phyloP scores from a whole-genome alignment of 2,113 vertebrate species.

The Dendropsophus ebraccatus region DNA sequence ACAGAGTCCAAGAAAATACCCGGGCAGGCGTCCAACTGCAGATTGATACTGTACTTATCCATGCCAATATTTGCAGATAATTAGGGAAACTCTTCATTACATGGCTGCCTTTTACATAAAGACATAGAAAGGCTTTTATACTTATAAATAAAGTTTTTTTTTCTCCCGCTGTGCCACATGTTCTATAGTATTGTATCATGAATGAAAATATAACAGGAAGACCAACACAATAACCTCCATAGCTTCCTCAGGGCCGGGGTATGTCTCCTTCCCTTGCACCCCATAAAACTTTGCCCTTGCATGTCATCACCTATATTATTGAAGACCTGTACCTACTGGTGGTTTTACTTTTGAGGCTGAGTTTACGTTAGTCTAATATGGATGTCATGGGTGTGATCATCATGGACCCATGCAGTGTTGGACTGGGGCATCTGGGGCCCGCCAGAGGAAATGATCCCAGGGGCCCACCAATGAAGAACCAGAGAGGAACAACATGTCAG shows the following conservation, averaged over 20 bases:
- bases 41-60: conserved; percentile 41
- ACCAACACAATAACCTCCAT: not conserved
- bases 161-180: not conserved
- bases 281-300: no score
- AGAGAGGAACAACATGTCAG: no score
- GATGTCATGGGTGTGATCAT: no score
- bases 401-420: no score
- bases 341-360: not conserved
- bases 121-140: not conserved
- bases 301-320: no score
- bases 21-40: conserved; percentile 8
- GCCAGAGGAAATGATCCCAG: no score
- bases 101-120: not conserved
- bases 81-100: conserved; percentile 44
- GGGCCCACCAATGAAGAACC: no score
- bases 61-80: conserved; percentile 45
- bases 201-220: not conserved
- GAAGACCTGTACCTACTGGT: not conserved
- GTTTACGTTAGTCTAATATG: no score
- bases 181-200: not conserved
- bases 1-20: conserved; percentile 37
- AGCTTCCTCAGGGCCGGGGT: no score
- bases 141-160: not conserved
- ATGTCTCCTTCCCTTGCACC: not conserved
- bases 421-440: no score